Evolutionary conservation across 1,140 invertebrate genomes (phyloP), one percentile per base, ranked within the genome.

Genomic region (Drosophila punjabiensis): DNA sequence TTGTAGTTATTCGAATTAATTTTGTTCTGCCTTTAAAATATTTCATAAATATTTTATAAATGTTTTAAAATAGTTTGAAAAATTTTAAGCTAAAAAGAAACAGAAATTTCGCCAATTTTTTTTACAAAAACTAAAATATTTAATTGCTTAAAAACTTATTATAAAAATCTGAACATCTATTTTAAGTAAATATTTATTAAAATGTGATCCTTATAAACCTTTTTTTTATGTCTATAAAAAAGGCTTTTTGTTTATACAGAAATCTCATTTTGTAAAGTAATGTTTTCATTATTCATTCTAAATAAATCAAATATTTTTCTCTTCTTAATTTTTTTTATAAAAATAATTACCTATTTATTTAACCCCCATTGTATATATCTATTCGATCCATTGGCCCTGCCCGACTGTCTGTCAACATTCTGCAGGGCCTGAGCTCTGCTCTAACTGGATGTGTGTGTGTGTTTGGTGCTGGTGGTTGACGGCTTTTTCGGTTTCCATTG

Each of bases 381-480:
- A 53, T 30, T 48, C 41, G 11, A 69, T 69, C 28, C 60, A 13
- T 28, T 8, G 32, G 11, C 41, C 50, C 33, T 71, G 68, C 56
- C 69, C 30, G 30, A 28, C 30, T 62, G 82, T 85, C 82, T 85
- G 79, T 86, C 75, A 85, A 86, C 82, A 86, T 70, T 85, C 81
- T 82, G 67, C 80, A 59, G 60, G 41, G 41, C 33, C 50, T 28
- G 55, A n/a, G 35, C 35, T n/a, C 20, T 11, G 14, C 24, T 24
- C 24, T 24, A 24, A 24, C 24, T 24, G 24, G 1, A 24, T 24
- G 24, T 24, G 24, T 24, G 24, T n/a, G 66, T 18, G 18, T 39
- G 45, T 39, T 63, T 71, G 76, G 66, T 47, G 70, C 82, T 81
- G 82, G 82, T 86, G 82, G 79, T 82, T 85, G 82, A 76, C 82